These are phyloP conservation scores for Molorchus minor DNA, from an alignment of 2,888 invertebrate genomes.

Conservation along the genomic window DNA sequence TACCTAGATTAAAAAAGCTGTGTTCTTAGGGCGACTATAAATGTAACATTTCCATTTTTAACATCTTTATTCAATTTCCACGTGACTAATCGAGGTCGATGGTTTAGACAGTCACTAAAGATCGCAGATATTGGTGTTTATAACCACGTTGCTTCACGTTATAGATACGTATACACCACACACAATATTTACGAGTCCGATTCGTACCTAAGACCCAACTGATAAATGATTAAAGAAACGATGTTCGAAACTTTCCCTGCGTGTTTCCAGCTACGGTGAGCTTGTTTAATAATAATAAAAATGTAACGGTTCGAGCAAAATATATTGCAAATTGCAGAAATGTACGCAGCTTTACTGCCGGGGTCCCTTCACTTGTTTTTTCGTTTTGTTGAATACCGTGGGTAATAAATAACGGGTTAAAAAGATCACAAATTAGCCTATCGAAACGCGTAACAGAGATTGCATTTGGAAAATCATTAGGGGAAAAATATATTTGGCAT, in stretches of 20 bases:
- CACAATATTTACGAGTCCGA: conserved; percentile 22
- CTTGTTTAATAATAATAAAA: conserved; percentile 22
- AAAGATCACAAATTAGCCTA: neutral
- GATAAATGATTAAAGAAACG: conserved; percentile 21
- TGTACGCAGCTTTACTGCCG: conserved; percentile 12
- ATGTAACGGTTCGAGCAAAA: conserved; percentile 13
- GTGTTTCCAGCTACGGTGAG: conserved; percentile 11
- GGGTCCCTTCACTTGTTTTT: conserved; percentile 14
- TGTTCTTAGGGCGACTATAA: neutral
- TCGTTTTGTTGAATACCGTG: conserved; percentile 4
- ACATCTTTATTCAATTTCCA: neutral
- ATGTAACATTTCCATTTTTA: neutral
- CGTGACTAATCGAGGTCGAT: neutral
- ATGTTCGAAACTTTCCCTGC: conserved; percentile 14
- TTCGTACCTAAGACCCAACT: conserved; percentile 14
- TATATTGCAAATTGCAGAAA: conserved; percentile 16
- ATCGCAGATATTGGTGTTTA: neutral
- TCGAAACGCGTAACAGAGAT: neutral
- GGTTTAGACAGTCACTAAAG: neutral
- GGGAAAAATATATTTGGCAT: neutral
- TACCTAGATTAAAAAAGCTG: too few relatives aligned
- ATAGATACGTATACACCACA: neutral
- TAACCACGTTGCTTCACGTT: neutral
- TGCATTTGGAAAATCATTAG: neutral
- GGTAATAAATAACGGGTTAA: neutral